Evolutionary conservation across 2,888 invertebrate genomes (phyloP).

Genomic region (Ennomos fuscantarius): DNA sequence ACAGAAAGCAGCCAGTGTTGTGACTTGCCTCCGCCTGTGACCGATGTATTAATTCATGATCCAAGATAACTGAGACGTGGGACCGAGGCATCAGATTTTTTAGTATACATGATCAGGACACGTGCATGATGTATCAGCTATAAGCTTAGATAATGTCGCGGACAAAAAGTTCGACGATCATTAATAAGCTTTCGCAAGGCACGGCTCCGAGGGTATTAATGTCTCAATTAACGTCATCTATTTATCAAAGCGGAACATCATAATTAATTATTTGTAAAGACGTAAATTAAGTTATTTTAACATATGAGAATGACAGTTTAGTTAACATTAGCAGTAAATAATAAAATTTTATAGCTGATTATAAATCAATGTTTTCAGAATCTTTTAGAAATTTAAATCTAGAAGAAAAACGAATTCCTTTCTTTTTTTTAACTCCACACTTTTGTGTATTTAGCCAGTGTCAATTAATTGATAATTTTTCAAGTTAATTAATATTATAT

Average conservation of each 20-base stretch:
- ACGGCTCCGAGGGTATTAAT: conserved; percentile 25
- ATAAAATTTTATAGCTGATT: no score
- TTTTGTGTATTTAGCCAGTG: no score
- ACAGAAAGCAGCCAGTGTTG: conserved; percentile 53
- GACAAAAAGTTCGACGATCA: conserved; percentile 28
- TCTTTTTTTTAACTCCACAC: no score
- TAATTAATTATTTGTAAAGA: conserved; percentile 18
- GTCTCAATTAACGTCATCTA: conserved; percentile 34
- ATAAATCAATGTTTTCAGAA: no score
- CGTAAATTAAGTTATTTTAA: background rate
- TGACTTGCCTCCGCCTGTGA: conserved; percentile 46
- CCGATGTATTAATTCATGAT: conserved; percentile 67
- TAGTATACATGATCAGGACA: conserved; percentile 45
- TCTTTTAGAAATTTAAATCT: no score
- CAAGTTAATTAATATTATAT: no score
- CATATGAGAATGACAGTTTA: no score
- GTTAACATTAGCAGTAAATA: no score
- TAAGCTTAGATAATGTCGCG: conserved; percentile 20
- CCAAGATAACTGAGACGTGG: conserved; percentile 59
- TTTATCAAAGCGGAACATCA: conserved; percentile 30
- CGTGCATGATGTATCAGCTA: conserved; percentile 42
- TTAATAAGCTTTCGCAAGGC: conserved; percentile 35
- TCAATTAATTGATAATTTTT: no score
- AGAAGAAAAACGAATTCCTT: no score
- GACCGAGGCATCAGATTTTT: conserved; percentile 55